Conservation (phyloP, 2,113 vertebrate genomes). For the Isurus oxyrinchus region DNA sequence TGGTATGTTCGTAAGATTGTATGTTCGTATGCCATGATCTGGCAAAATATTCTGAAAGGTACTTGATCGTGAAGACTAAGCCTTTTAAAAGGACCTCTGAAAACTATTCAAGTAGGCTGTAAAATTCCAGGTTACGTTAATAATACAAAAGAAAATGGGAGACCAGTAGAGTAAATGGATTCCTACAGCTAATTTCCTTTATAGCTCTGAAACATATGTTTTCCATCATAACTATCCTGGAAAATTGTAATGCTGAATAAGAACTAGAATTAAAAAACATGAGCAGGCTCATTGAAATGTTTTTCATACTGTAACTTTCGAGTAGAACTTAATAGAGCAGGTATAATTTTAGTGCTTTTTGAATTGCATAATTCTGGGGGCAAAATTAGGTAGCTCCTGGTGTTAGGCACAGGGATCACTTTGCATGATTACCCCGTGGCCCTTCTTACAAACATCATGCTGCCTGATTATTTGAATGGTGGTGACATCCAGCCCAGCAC, state of each 20-base stretch:
- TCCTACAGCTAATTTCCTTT: constrained; percentile 1
- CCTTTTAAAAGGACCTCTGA: background rate
- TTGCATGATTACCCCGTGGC: too few relatives aligned
- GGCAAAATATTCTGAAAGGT: background rate
- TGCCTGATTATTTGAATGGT: too few relatives aligned
- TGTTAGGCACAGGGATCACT: too few relatives aligned
- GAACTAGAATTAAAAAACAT: background rate
- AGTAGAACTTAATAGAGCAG: background rate
- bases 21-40: too few relatives aligned
- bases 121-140: background rate
- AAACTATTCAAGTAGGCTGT: background rate
- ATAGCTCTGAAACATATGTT: background rate
- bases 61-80: background rate
- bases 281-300: background rate
- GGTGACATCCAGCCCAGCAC: too few relatives aligned
- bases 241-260: background rate
- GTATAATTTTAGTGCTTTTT: background rate
- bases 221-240: background rate
- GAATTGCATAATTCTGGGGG: background rate
- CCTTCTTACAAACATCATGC: too few relatives aligned
- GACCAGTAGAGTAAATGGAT: background rate
- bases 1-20: too few relatives aligned
- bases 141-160: constrained; percentile 2
- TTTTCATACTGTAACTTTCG: background rate
- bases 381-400: too few relatives aligned